phyloP scores from a whole-genome alignment of 2,113 vertebrate species.

The Osmerus eperlanus region DNA sequence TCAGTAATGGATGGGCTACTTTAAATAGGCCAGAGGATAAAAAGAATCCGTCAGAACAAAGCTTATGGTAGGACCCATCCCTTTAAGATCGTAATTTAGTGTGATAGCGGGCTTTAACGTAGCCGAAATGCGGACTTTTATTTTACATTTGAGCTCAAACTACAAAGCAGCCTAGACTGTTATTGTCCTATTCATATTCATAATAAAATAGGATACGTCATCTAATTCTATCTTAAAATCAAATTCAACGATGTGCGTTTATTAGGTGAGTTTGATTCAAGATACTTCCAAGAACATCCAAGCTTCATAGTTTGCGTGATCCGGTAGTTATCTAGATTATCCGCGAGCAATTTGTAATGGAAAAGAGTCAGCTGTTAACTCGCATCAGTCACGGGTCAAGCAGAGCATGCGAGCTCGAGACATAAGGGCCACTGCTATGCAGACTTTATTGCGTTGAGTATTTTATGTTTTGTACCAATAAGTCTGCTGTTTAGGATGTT shows the following conservation, averaged over 20 bases:
- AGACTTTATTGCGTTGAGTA: not conserved
- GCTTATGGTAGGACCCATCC: slow-evolving; percentile 27
- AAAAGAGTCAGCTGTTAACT: slow-evolving; percentile 71
- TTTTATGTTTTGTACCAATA: not conserved
- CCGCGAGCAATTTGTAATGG: slow-evolving; percentile 69
- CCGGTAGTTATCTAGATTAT: slow-evolving; percentile 63
- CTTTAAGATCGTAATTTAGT: not conserved
- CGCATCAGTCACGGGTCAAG: slow-evolving; percentile 70
- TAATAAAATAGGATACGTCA: too few relatives aligned
- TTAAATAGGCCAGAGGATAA: slow-evolving; percentile 22
- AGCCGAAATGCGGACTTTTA: too few relatives aligned
- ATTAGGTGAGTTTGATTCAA: not conserved
- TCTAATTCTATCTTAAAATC: too few relatives aligned
- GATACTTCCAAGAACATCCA: slow-evolving; percentile 6
- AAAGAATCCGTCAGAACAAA: slow-evolving; percentile 34
- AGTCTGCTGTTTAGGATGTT: not conserved
- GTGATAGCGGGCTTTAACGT: not conserved
- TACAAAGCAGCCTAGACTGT: too few relatives aligned
- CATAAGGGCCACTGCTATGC: slow-evolving; percentile 48
- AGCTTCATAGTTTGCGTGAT: slow-evolving; percentile 63
- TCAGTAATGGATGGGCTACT: not conserved
- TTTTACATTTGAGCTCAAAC: too few relatives aligned
- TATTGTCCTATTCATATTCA: too few relatives aligned
- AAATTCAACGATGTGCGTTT: slow-evolving; percentile 5
- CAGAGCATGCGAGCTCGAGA: slow-evolving; percentile 55